phyloP scores from a whole-genome alignment of 1,140 invertebrate genomes.

The Stratiolaelaps scimitus region DNA sequence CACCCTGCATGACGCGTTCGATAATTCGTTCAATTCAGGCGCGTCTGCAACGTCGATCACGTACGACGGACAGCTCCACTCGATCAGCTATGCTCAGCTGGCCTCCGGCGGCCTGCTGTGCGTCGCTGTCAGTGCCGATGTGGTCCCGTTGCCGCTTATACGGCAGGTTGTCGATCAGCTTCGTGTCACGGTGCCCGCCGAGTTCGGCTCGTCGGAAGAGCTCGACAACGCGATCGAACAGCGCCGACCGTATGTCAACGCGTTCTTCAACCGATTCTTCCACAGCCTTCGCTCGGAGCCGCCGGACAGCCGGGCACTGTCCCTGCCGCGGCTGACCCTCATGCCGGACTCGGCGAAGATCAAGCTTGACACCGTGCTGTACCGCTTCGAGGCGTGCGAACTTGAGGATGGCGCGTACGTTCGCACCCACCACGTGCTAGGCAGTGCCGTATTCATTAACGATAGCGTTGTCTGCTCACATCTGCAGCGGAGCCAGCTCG shows the following conservation, averaged over 20 bases:
- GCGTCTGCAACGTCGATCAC: conserved; percentile 18
- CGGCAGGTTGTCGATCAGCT: conserved; percentile 7
- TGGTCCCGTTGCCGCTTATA: not conserved
- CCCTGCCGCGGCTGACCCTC: not conserved
- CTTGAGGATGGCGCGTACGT: conserved; percentile 15
- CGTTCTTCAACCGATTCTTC: conserved; percentile 24
- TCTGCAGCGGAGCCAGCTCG: not conserved
- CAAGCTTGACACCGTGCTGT: conserved; percentile 19
- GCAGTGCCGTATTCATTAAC: conserved; percentile 4
- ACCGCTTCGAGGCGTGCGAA: conserved; percentile 12
- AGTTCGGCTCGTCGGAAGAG: conserved; percentile 16
- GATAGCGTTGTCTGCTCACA: conserved; percentile 12
- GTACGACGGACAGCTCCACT: not conserved
- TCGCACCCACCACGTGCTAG: conserved; percentile 7
- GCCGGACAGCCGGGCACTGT: not conserved
- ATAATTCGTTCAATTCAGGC: conserved; percentile 22
- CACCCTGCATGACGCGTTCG: conserved; percentile 9
- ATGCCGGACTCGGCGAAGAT: not conserved
- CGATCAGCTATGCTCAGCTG: conserved; percentile 11
- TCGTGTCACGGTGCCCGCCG: not conserved
- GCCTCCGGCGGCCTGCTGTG: not conserved
- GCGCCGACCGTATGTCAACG: not conserved
- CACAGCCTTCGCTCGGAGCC: conserved; percentile 4
- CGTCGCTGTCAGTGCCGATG: conserved; percentile 7
- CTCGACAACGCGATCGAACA: not conserved